Percentiles rank a stretch among this genome's conserved stretches.
phyloP scores from a whole-genome alignment of 1,140 invertebrate genomes.

The Metaphire vulgaris region DNA sequence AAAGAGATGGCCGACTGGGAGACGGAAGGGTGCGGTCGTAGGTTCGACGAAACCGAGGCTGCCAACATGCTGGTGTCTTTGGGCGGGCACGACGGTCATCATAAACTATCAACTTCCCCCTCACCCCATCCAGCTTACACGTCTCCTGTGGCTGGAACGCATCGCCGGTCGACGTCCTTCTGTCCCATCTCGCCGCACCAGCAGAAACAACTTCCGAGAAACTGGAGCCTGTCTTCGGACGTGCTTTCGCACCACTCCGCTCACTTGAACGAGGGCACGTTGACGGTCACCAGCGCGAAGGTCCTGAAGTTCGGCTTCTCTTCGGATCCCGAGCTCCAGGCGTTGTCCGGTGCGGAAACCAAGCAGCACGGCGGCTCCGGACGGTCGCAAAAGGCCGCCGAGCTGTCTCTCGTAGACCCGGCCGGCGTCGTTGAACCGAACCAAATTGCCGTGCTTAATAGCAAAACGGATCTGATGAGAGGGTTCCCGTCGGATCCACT shows the following conservation, averaged over 20 bases:
- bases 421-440: not conserved
- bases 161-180: constrained; percentile 38
- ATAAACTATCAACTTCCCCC: not conserved
- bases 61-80: constrained; percentile 92
- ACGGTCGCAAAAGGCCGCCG: no score
- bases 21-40: constrained; percentile 63
- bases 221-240: not conserved
- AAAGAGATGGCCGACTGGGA: constrained; percentile 66
- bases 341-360: no score
- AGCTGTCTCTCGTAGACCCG: no score
- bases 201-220: constrained; percentile 34
- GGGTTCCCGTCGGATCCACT: not conserved
- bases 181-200: constrained; percentile 49
- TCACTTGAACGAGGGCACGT: not conserved
- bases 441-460: constrained; percentile 42
- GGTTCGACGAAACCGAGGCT: constrained; percentile 89
- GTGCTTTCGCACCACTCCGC: not conserved
- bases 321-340: no score
- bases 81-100: constrained; percentile 58
- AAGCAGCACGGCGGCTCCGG: no score
- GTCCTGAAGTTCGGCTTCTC: no score
- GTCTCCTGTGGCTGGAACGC: constrained; percentile 33
- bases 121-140: constrained; percentile 13
- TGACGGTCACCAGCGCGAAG: no score
- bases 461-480: constrained; percentile 35